These are phyloP conservation scores for Chlamydotis undulata DNA, from an alignment of 2,113 vertebrate species.

Conservation along the genomic window DNA sequence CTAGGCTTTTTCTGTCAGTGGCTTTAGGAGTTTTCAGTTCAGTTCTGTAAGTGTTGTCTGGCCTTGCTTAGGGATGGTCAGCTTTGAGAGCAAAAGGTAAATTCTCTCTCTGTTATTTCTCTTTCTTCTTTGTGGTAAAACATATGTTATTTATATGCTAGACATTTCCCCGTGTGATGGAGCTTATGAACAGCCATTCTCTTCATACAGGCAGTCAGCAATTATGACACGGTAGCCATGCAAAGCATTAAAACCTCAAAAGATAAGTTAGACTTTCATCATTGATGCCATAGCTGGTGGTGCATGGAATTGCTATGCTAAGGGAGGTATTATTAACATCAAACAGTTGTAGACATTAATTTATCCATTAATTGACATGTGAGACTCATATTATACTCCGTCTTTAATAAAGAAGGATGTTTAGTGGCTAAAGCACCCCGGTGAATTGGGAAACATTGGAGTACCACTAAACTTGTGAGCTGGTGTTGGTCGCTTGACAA, in stretches of 20 bases:
- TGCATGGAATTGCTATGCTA: neutral
- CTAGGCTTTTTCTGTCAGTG: neutral
- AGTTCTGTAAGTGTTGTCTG: neutral
- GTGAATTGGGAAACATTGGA: neutral
- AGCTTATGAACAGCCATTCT: neutral
- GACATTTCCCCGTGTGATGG: neutral
- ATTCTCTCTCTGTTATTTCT: neutral
- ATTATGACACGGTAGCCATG: rapidly evolving
- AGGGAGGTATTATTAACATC: neutral
- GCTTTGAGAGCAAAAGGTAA: neutral
- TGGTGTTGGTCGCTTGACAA: neutral
- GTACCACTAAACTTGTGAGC: neutral
- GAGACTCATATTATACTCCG: neutral
- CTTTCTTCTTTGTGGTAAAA: neutral
- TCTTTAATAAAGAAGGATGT: neutral
- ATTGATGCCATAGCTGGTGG: neutral
- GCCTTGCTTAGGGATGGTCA: neutral
- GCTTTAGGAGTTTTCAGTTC: neutral
- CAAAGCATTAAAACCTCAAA: neutral
- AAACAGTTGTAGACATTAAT: neutral
- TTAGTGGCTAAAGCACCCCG: neutral
- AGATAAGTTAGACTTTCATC: neutral
- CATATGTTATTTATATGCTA: neutral
- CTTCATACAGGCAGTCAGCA: neutral
- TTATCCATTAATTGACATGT: neutral